Conservation (phyloP, 1,140 invertebrate species). For the Chrysomallon squamiferum region DNA sequence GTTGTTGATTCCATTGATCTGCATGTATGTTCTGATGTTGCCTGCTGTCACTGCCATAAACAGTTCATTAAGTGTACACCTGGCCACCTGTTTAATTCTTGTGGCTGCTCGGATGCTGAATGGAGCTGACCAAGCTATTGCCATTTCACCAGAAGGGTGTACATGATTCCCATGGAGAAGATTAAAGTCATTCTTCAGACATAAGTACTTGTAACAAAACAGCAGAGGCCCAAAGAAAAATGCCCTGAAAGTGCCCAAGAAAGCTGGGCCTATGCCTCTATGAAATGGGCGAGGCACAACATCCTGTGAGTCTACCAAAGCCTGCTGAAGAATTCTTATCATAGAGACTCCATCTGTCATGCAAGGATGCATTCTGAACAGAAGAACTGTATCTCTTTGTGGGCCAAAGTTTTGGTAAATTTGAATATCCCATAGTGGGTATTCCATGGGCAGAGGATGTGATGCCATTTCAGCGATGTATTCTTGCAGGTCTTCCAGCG, state of each 20-base stretch:
- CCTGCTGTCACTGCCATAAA: slow-evolving; percentile 67
- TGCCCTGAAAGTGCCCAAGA: slow-evolving; percentile 55
- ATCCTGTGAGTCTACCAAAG: slow-evolving; percentile 65
- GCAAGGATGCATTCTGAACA: slow-evolving; percentile 69
- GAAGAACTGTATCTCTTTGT: slow-evolving; percentile 64
- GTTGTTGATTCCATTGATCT: slow-evolving; percentile 53
- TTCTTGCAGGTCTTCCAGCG: slow-evolving; percentile 58
- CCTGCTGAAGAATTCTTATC: slow-evolving; percentile 65
- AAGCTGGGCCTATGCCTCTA: slow-evolving; percentile 1
- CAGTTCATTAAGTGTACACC: slow-evolving; percentile 68
- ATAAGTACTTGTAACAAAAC: slow-evolving; percentile 65
- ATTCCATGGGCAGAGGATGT: slow-evolving; percentile 59
- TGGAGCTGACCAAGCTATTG: slow-evolving; percentile 65
- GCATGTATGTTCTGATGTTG: slow-evolving; percentile 65
- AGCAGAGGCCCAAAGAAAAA: slow-evolving; percentile 68
- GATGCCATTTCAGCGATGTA: slow-evolving; percentile 64
- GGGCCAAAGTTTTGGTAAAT: slow-evolving; percentile 64
- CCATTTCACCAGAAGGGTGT: slow-evolving; percentile 46
- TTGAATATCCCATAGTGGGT: slow-evolving; percentile 70
- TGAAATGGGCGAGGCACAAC: background rate
- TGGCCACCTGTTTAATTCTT: slow-evolving; percentile 54
- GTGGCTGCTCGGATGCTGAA: slow-evolving; percentile 60
- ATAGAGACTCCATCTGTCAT: slow-evolving; percentile 69
- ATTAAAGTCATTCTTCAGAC: slow-evolving; percentile 51
- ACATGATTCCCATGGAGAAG: slow-evolving; percentile 50